phyloP scores from a whole-genome alignment of 2,888 invertebrate genomes.

The Blomia tropicalis region DNA sequence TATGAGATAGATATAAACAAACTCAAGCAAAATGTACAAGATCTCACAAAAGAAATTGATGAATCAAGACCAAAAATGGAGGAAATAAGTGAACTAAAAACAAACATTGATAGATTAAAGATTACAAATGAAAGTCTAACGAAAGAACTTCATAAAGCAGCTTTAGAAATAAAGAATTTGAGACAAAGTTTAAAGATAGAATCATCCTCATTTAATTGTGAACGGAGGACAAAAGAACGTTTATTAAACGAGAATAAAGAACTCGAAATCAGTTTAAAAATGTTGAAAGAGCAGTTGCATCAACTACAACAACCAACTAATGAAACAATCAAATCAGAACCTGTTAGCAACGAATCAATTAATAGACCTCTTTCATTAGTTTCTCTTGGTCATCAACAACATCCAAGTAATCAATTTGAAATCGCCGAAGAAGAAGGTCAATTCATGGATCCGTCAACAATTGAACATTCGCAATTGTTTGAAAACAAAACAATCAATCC shows the following conservation, averaged over 20 bases:
- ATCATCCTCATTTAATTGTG: conserved; percentile 16
- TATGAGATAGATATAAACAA: too few species aligned
- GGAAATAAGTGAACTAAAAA: too few species aligned
- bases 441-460: conserved; percentile 26
- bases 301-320: background rate
- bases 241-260: conserved; percentile 8
- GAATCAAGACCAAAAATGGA: too few species aligned
- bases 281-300: background rate
- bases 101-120: too few species aligned
- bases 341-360: background rate
- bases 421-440: conserved; percentile 30
- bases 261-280: background rate
- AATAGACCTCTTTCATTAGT: background rate
- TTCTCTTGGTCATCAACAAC: conserved; percentile 7
- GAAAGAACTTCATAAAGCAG: conserved; percentile 35
- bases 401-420: conserved; percentile 22
- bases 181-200: background rate
- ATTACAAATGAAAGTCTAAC: conserved; percentile 2
- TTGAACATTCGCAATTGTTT: conserved; percentile 18
- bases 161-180: conserved; percentile 34
- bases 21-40: too few species aligned
- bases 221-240: conserved; percentile 21
- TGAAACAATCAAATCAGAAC: background rate
- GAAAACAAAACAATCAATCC: conserved; percentile 25
- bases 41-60: too few species aligned